Evolutionary conservation across 1,140 invertebrate species (phyloP), one percentile per base, ranked within the genome.

Genomic region (Leptinotarsa texana): DNA sequence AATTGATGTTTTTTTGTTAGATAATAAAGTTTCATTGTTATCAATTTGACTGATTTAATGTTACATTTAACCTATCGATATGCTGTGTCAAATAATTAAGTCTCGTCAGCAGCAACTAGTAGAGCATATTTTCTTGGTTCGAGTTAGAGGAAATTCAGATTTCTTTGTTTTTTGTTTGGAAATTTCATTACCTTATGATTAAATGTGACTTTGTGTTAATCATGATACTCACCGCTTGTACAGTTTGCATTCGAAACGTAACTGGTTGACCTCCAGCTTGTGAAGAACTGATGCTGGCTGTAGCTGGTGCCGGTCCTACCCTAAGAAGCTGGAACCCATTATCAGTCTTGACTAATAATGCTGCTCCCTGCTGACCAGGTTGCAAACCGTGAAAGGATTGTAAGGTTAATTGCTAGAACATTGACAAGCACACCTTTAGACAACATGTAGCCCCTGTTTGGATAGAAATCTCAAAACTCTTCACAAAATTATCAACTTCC

Each of bases 291-390:
- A 88, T 90, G 75, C 92, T 88, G 76, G 89, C 88, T 80, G 86
- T 85, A 3, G 87, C 79, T 13, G 91, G 89, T n/a, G 91, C 89
- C 72, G 93, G 92, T 75, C 94, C 93, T 78, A 96, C 94, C 85
- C 94, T 91, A 77, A 98, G 87, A 81, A 98, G 88, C 86, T 98
- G 95, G 87, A 93, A 95, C 84, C 96, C 94, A 78, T 96, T 96
- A 90, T 95, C 96, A 88, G 98, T 96, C 83, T 96, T 97, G 88
- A 97, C 97, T 82, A 98, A 87, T 79, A 97, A 89, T 82, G 97
- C 88, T 87, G 95, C 93, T 82, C 93, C 93, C 85, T 91, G 94
- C 87, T 92, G 93, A 85, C 92, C 95, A 82, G 91, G 91, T 87
- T 91, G 93, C 80, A 94, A 90, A 84, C 90, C 92, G 87, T 93